Evolutionary conservation across 2,797 vertebrate genomes (phyloP).

Genomic region (Nasua narica): DNA sequence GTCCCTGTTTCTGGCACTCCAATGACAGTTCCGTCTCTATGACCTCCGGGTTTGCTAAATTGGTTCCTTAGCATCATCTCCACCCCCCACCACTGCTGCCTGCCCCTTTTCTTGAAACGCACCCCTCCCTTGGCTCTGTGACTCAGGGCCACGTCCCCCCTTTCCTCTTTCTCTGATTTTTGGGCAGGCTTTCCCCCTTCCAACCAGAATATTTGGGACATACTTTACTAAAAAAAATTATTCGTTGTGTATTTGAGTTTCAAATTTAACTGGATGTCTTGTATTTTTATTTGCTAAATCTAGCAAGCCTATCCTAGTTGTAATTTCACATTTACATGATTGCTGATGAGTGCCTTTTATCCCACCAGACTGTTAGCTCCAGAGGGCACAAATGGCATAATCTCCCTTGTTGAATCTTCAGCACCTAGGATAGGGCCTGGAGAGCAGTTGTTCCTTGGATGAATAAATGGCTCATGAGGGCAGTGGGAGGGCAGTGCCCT

Average conservation of each 20-base stretch:
- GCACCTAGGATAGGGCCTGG: slow-evolving; percentile 59
- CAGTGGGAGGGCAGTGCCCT: neutral
- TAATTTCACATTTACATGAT: neutral
- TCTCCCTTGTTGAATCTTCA: slow-evolving; percentile 31
- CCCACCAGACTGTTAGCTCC: neutral
- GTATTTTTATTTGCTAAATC: slow-evolving; percentile 35
- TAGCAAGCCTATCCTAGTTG: neutral
- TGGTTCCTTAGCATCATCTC: neutral
- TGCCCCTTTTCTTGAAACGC: neutral
- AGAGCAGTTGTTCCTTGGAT: neutral
- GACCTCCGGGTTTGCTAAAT: neutral
- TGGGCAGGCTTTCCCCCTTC: neutral
- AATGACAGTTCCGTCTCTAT: too few relatives aligned
- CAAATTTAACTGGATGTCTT: slow-evolving; percentile 2
- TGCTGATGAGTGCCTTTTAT: slow-evolving; percentile 54
- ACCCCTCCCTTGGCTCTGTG: neutral
- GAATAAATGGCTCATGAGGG: neutral
- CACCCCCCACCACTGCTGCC: neutral
- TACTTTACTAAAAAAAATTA: neutral
- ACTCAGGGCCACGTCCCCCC: neutral
- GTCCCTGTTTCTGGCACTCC: neutral
- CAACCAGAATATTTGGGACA: neutral
- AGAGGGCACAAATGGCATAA: neutral
- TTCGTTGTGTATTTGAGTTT: slow-evolving; percentile 7
- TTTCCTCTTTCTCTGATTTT: neutral